Base-by-base conservation (phyloP, 2,888 invertebrate genomes). In the Epinotia nisella region DNA sequence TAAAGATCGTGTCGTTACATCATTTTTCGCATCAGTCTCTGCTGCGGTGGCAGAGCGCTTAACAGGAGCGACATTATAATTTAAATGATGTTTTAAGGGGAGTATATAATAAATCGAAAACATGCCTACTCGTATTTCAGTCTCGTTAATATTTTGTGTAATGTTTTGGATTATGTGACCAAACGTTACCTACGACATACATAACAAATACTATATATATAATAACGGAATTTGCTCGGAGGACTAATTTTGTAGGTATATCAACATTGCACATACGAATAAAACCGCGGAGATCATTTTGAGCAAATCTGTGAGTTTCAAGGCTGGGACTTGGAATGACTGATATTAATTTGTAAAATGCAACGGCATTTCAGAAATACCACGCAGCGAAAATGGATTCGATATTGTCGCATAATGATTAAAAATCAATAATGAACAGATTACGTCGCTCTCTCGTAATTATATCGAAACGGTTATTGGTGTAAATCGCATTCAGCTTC, bases 401-500 rank as follows among this genome's bases (percentile, higher is more conserved):
- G 1, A 39, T 35, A 56, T 19, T 55, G 15, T 41, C 55, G 71
- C 1, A 72, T 69, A 73, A 62, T 69, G 39, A 64, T 41, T 72
- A 72, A 56, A 58, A 64, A 69, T 68, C 69, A 69, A 69, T 73
- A 68, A 17, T 51, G 17, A 10, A 13, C 51, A 51, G 62, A 73
- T 68, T 73, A 68, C 49, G 24, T 24, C 58, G 24, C 17, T 29
- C 24, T 69, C 41, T 71, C 64, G 62, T 66, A 76, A 74, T 68
- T 70, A 67, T 77, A 80, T 81, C 78, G 76, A 76, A 80, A 81
- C 82, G 76, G 80, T 80, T 81, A 81, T 75, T 79, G 78, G 73
- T 66, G 67, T 75, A 83, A 81, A 82, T 82, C 79, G 76, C 81
- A 81, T 85, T 80, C 81, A 76, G 73, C 78, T 75, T 75, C 75